phyloP scores from a whole-genome alignment of 2,113 vertebrate genomes.

The Paralichthys olivaceus region DNA sequence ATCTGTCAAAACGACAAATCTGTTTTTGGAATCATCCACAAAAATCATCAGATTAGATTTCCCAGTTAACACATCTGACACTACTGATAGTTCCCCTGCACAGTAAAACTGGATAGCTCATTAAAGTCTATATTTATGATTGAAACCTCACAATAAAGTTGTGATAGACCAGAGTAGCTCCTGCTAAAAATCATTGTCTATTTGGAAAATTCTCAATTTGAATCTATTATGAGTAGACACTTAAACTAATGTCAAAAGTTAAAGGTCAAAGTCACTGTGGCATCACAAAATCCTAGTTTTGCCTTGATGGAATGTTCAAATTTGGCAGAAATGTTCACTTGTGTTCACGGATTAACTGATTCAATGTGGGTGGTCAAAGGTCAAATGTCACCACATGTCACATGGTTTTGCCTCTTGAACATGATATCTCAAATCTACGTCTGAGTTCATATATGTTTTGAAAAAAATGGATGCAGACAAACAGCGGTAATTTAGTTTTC shows the following conservation, averaged over 20 bases:
- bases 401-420: too few species aligned
- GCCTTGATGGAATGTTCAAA: too few species aligned
- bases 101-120: background rate
- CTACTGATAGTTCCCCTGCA: background rate
- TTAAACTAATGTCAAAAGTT: too few species aligned
- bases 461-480: too few species aligned
- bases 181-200: background rate
- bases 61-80: background rate
- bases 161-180: background rate
- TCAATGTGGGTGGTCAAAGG: too few species aligned
- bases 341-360: too few species aligned
- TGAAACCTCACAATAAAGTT: background rate
- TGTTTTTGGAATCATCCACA: background rate
- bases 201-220: background rate
- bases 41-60: background rate
- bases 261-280: too few species aligned
- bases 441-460: too few species aligned
- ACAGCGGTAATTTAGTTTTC: background rate
- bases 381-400: too few species aligned
- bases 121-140: background rate
- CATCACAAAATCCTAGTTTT: too few species aligned
- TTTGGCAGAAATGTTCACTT: too few species aligned
- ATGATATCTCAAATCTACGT: too few species aligned
- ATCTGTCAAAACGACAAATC: background rate
- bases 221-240: background rate